Evolutionary conservation across 2,113 vertebrate genomes (phyloP).

Genomic region (Geococcyx californianus): DNA sequence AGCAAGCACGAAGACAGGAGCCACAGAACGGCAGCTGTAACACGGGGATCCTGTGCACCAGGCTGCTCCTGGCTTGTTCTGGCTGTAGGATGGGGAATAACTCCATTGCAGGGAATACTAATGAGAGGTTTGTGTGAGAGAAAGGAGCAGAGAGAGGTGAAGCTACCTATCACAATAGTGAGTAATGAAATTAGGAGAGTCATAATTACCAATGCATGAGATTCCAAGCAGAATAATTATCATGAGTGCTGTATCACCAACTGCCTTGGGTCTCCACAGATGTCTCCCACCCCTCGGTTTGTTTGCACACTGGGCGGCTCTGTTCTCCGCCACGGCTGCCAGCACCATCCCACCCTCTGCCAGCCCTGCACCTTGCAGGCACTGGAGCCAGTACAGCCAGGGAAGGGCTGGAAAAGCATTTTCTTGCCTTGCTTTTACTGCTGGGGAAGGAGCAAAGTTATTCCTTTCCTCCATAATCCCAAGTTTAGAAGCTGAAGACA

Average conservation of each 20-base stretch:
- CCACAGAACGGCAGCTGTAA: background rate
- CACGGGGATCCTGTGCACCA: background rate
- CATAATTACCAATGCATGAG: slow-evolving; percentile 52
- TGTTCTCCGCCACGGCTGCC: fast-evolving
- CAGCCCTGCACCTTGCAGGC: background rate
- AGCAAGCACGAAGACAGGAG: background rate
- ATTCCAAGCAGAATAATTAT: slow-evolving; percentile 35
- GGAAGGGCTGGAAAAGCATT: background rate
- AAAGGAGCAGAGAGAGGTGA: slow-evolving; percentile 25
- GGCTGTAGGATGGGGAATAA: background rate
- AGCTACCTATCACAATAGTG: slow-evolving; percentile 54
- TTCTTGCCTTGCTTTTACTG: background rate
- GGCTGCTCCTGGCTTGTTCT: background rate
- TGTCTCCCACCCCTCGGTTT: background rate
- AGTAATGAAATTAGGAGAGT: slow-evolving; percentile 30
- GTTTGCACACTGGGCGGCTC: background rate
- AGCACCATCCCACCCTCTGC: background rate
- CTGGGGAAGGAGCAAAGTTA: background rate
- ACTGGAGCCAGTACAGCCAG: background rate
- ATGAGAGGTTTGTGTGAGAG: slow-evolving; percentile 6
- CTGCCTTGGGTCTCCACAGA: background rate
- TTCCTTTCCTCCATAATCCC: background rate
- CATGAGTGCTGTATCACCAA: background rate
- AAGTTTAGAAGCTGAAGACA: background rate
- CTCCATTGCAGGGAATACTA: background rate